Base-by-base conservation (phyloP, 2,113 vertebrate genomes). In the Pomatorhinus ruficollis region DNA sequence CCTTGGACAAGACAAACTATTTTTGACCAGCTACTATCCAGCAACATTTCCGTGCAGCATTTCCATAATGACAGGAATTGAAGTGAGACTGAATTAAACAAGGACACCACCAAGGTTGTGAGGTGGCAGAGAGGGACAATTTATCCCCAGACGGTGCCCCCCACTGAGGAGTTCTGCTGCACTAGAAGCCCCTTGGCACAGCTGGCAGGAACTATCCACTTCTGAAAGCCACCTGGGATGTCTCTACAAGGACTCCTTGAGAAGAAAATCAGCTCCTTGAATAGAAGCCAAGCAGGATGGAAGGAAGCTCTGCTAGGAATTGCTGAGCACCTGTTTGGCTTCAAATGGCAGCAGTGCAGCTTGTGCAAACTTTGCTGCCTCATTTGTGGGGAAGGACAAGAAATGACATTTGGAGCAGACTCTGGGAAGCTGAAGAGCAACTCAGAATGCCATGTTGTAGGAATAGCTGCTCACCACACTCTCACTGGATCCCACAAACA, bases 201-300 rank as follows among this genome's bases (percentile, higher is more conserved):
- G 53, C 61, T 56, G 57, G 31, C 71, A 95, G 69, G 52, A 87
- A 33, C 25, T 25, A 64, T 50, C 78, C 11, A 44, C 82, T 87
- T 84, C 64, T 70, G 69, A 79, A 72, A 78, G 74, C 28, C 65
- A 63, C 76, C 52, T 64, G 44, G 52, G 44, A 54, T 0, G 0
- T 47, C 49, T 93, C 75, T 47, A 40, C 81, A 75, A 63, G 47
- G 47, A 82, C 8, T 12, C 70, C 70, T 84, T 60, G 25, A 84
- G 47, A 47, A 79, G 57, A 85, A 85, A 90, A 93, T 35, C 35
- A 78, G 37, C 39, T 82, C 27, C 61, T 72, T 85, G 82, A 93
- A 57, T 1, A 68, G 42, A 50, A 65, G 52, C 63, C 70, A 79
- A 33, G 31, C 45, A 81, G n/a, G 35, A 45, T 20, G n/a, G 31